These are phyloP conservation scores for Danio rerio DNA, from an alignment of 2,113 vertebrate genomes.

Conservation along the genomic window GRCz12tu NC_133186.1:6565501-6566000, in stretches of 20 bases:
- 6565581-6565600: not conserved
- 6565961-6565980: not conserved
- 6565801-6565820: slow-evolving; percentile 42
- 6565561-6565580: too few relatives aligned
- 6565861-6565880: slow-evolving; percentile 49
- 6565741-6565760: not conserved
- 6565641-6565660: too few relatives aligned
- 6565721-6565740: not conserved
- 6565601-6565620: too few relatives aligned
- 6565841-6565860: slow-evolving; percentile 51
- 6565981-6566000: not conserved
- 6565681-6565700: not conserved
- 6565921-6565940: slow-evolving; percentile 20
- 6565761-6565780: not conserved
- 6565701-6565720: not conserved
- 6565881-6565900: slow-evolving; percentile 23
- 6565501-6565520: too few relatives aligned
- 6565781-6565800: not conserved
- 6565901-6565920: slow-evolving; percentile 22
- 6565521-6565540: too few relatives aligned
- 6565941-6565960: slow-evolving; percentile 34
- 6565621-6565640: not conserved
- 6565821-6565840: slow-evolving; percentile 46
- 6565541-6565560: too few relatives aligned
- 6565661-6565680: not conserved